Evolutionary conservation across 2,113 vertebrate genomes (phyloP), one percentile per base, ranked within the genome.

Genomic region (Chaetops frenatus): DNA sequence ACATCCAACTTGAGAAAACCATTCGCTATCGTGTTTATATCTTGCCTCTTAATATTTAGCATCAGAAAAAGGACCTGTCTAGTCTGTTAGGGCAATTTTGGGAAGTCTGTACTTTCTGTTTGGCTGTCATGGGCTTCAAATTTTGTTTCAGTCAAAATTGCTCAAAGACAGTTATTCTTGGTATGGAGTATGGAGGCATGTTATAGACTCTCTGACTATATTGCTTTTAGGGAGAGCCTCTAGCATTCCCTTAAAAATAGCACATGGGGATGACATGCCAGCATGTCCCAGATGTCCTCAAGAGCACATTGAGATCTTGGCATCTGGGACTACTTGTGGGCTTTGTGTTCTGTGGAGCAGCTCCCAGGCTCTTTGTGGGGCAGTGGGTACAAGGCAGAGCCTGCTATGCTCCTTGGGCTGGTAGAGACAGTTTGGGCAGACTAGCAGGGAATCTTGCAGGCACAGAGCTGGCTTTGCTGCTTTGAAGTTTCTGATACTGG

Each of bases 271-370:
- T 7, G 3, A 22, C 12, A 20, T 21, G 7, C 72, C 58, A 29
- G 36, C 15, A 4, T 35, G 27, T 83, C 28, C 35, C 57, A 21
- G 8, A 17, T 47, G 15, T 70, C 50, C 29, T 35, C 20, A 35
- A 28, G 27, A 60, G 18, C 29, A 13, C 1, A 1, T 4, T 42
- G 11, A 22, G 47, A 5, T 83, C 15, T 5, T 57, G 42, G 24
- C 20, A 35, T 70, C 70, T 73, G 24, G 24, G 40, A 13, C 35
- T 69, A 1, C 33, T 17, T 65, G 50, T 0, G 0, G 25, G 36
- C 19, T 57, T 29, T 0, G 5, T 12, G 18, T 57, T 25, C 44
- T 58, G 28, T 8, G n/a, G 25, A 65, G 65, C 38, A 62, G 17
- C 67, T 87, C 29, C 9, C 14, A 8, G 67, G 27, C 48, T 69